These are phyloP conservation scores for Zaprionus kolodkinae DNA, from an alignment of 1,140 invertebrate genomes.

Conservation along the genomic window DNA sequence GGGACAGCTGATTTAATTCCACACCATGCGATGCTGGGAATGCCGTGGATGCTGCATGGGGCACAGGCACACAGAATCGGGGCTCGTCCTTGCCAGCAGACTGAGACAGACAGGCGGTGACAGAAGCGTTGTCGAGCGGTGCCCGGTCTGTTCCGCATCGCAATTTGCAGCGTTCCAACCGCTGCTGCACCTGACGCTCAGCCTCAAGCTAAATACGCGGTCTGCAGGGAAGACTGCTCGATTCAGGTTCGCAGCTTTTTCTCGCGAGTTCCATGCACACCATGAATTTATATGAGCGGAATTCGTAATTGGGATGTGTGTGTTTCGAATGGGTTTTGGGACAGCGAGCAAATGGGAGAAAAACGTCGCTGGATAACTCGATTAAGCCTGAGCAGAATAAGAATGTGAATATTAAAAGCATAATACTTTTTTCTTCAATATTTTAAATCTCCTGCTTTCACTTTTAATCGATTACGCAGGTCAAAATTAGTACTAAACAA, in stretches of 20 bases:
- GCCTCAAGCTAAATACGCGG: slow-evolving; percentile 37
- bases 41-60: neutral
- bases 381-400: neutral
- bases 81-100: slow-evolving; percentile 31
- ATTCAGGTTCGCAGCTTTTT: slow-evolving; percentile 7
- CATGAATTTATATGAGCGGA: slow-evolving; percentile 58
- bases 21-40: slow-evolving; percentile 21
- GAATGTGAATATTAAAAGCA: neutral
- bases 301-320: slow-evolving; percentile 50
- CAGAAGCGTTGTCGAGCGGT: slow-evolving; percentile 9
- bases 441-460: too few relatives aligned
- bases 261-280: neutral
- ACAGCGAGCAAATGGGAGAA: slow-evolving; percentile 22
- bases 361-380: slow-evolving; percentile 8
- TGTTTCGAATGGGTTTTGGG: slow-evolving; percentile 35
- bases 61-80: slow-evolving; percentile 2
- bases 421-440: neutral
- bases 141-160: slow-evolving; percentile 26
- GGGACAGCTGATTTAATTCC: slow-evolving; percentile 76
- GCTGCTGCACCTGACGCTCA: slow-evolving; percentile 36
- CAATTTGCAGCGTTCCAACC: slow-evolving; percentile 57
- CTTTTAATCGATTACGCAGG: too few relatives aligned
- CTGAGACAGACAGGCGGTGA: neutral
- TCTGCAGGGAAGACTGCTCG: neutral
- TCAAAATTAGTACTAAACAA: too few relatives aligned